Percentiles rank a stretch among this genome's conserved stretches.
phyloP scores from a whole-genome alignment of 2,888 invertebrate species.

The Phrixothrix hirtus region DNA sequence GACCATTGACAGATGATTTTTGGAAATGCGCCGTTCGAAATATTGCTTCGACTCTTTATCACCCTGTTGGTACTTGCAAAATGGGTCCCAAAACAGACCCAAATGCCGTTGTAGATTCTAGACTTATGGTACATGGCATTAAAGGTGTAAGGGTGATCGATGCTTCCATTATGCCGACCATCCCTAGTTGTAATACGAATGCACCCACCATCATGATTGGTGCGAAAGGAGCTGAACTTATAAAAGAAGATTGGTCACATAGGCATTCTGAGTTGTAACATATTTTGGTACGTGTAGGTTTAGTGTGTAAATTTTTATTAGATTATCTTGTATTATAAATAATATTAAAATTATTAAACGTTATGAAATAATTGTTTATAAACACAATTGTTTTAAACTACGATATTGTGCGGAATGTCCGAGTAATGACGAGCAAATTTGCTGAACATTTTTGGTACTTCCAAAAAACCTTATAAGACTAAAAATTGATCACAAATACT shows the following conservation, averaged over 20 bases:
- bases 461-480: too few relatives aligned
- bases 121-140: conserved; percentile 69
- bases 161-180: conserved; percentile 80
- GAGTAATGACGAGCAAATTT: too few relatives aligned
- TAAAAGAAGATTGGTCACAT: conserved; percentile 49
- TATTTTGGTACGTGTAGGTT: too few relatives aligned
- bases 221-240: conserved; percentile 58
- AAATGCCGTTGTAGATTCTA: conserved; percentile 72
- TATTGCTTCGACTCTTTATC: conserved; percentile 28
- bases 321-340: too few relatives aligned
- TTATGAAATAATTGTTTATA: too few relatives aligned
- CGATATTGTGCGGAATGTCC: too few relatives aligned
- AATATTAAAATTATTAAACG: too few relatives aligned
- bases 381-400: too few relatives aligned
- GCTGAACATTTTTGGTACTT: too few relatives aligned
- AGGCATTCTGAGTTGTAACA: too few relatives aligned
- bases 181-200: conserved; percentile 63
- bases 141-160: conserved; percentile 72
- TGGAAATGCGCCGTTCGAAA: conserved; percentile 58
- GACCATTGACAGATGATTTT: conserved; percentile 54
- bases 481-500: too few relatives aligned
- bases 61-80: conserved; percentile 58
- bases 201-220: conserved; percentile 57
- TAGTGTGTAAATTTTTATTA: too few relatives aligned
- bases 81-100: conserved; percentile 77